Conservation (phyloP, 2,113 vertebrate genomes). For the Brachirus orientalis region DNA sequence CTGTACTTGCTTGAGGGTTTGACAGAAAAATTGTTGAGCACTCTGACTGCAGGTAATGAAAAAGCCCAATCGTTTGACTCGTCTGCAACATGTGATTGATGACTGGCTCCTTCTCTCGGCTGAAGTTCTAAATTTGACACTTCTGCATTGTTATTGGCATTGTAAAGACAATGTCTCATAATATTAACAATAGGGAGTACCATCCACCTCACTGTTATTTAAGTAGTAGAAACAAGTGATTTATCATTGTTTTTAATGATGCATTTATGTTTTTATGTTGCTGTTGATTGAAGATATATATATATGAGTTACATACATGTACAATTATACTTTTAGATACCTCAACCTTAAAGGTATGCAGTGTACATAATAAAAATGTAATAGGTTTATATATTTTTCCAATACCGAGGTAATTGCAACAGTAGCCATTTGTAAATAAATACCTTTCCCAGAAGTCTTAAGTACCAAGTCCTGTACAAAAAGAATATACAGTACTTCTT, state of each 20-base stretch:
- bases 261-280: not conserved
- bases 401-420: not conserved
- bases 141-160: not conserved
- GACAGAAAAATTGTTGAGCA: conserved; percentile 17
- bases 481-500: too few relatives aligned
- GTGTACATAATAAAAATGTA: not conserved
- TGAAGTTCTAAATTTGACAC: conserved; percentile 2
- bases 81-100: not conserved
- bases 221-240: not conserved
- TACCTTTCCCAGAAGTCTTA: too few relatives aligned
- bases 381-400: not conserved
- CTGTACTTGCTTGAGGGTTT: not conserved
- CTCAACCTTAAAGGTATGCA: not conserved
- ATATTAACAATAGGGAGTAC: not conserved
- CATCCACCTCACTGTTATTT: not conserved
- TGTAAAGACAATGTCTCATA: not conserved
- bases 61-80: conserved; percentile 10
- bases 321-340: not conserved
- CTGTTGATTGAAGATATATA: not conserved
- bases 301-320: not conserved
- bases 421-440: too few relatives aligned
- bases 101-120: not conserved
- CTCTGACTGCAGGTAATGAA: conserved; percentile 2
- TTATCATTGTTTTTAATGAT: conserved; percentile 2
- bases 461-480: too few relatives aligned